phyloP scores from a whole-genome alignment of 30 jellyfish, hydroid and myxozoan species.

The Cassiopea xamachana region DNA sequence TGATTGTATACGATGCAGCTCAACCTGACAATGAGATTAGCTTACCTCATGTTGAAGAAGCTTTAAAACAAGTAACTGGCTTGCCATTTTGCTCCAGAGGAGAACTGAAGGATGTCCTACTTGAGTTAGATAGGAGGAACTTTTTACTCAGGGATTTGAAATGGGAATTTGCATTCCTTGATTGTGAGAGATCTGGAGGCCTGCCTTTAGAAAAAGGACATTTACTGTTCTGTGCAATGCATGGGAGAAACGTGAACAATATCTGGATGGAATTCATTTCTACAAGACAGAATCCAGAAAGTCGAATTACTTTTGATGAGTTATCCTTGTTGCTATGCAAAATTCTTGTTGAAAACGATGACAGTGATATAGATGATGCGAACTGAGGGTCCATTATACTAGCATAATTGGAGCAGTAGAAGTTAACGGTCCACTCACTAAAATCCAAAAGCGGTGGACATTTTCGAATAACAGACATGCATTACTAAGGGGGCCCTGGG shows the following conservation, averaged over 20 bases:
- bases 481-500: too few species aligned
- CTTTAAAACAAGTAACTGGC: constrained; percentile 29
- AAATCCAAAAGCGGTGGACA: too few species aligned
- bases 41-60: constrained; percentile 56
- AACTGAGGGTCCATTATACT: not conserved
- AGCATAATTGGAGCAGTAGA: too few species aligned
- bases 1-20: constrained; percentile 38
- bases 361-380: not conserved
- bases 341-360: constrained; percentile 14
- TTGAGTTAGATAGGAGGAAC: constrained; percentile 62
- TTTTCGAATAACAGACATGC: too few species aligned
- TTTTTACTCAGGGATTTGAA: constrained; percentile 51
- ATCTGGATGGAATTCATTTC: constrained; percentile 42
- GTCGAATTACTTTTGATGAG: constrained; percentile 47
- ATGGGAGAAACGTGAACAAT: constrained; percentile 25
- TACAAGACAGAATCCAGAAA: constrained; percentile 30
- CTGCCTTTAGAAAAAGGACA: constrained; percentile 48
- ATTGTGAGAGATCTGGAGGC: constrained; percentile 39
- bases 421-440: too few species aligned
- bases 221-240: constrained; percentile 50
- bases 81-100: constrained; percentile 27
- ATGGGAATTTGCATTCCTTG: constrained; percentile 72
- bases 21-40: constrained; percentile 58
- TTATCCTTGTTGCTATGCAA: constrained; percentile 39
- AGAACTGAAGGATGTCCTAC: constrained; percentile 53